Evolutionary conservation across 2,888 invertebrate genomes (phyloP).

Genomic region (Chloroclystis v-ata): DNA sequence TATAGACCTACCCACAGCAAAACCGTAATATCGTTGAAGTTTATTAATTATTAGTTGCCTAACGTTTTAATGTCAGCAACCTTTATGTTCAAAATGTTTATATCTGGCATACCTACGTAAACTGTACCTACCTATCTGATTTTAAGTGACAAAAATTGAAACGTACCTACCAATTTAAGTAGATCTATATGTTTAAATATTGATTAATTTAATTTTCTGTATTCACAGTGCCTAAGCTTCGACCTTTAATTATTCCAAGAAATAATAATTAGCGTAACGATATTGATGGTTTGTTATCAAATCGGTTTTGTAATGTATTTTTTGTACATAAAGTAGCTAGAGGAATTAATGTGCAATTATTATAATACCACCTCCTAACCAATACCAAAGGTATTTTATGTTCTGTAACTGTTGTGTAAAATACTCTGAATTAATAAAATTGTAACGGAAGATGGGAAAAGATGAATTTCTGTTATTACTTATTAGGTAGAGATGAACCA

Average conservation of each 20-base stretch:
- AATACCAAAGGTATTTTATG: slow-evolving; percentile 74
- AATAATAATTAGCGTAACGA: slow-evolving; percentile 46
- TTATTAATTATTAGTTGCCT: too few relatives aligned
- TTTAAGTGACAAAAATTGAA: not conserved
- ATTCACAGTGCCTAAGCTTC: too few relatives aligned
- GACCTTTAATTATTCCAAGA: not conserved
- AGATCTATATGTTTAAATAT: not conserved
- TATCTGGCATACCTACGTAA: not conserved
- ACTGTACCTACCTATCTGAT: not conserved
- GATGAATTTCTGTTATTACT: not conserved
- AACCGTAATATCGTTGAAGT: too few relatives aligned
- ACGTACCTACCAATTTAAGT: not conserved
- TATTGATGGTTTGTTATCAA: slow-evolving; percentile 41
- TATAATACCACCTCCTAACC: slow-evolving; percentile 59
- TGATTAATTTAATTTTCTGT: not conserved
- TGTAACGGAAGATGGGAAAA: slow-evolving; percentile 39
- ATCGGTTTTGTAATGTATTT: slow-evolving; percentile 65
- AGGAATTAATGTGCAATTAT: slow-evolving; percentile 71
- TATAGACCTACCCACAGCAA: too few relatives aligned
- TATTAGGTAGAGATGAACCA: too few relatives aligned
- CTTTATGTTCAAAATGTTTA: not conserved
- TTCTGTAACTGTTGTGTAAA: slow-evolving; percentile 74
- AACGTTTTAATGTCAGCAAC: not conserved
- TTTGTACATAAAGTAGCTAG: slow-evolving; percentile 73
- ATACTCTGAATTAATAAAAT: slow-evolving; percentile 69